Evolutionary conservation across 1,140 invertebrate genomes (phyloP).

Genomic region (Phocides pigmalion): DNA sequence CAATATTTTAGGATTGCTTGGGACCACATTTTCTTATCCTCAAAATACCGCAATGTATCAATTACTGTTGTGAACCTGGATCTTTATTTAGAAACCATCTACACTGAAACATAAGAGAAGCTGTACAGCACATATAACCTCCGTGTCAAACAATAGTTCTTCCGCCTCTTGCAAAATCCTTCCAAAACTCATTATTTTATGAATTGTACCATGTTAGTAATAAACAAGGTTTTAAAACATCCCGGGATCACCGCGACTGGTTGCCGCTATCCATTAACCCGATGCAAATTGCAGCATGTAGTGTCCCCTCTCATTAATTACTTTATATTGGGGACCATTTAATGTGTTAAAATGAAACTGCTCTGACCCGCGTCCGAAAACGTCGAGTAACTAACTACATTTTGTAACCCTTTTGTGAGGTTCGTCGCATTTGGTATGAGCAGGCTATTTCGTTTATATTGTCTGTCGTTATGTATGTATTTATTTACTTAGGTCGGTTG

Average conservation of each 20-base stretch:
- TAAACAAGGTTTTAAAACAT: background rate
- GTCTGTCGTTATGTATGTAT: too few species aligned
- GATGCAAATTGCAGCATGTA: constrained; percentile 18
- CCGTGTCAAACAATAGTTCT: too few species aligned
- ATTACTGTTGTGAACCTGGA: too few species aligned
- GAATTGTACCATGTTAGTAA: background rate
- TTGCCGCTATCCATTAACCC: constrained; percentile 1
- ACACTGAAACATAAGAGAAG: too few species aligned
- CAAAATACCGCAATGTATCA: too few species aligned
- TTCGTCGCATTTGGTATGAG: background rate
- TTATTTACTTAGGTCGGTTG: too few species aligned
- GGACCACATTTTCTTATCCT: too few species aligned
- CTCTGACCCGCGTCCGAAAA: background rate
- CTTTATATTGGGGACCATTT: constrained; percentile 2
- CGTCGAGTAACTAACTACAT: background rate
- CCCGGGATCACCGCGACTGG: background rate
- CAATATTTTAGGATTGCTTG: too few species aligned
- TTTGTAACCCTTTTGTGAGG: background rate
- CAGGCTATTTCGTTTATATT: too few species aligned
- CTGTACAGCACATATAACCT: too few species aligned
- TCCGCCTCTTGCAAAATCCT: too few species aligned
- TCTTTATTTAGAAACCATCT: too few species aligned
- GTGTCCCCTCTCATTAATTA: constrained; percentile 1
- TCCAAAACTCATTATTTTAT: background rate
- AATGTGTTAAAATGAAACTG: background rate